Base-by-base conservation (phyloP, 92 coral and sea anemone species). In the Parazoanthus darwini region DNA sequence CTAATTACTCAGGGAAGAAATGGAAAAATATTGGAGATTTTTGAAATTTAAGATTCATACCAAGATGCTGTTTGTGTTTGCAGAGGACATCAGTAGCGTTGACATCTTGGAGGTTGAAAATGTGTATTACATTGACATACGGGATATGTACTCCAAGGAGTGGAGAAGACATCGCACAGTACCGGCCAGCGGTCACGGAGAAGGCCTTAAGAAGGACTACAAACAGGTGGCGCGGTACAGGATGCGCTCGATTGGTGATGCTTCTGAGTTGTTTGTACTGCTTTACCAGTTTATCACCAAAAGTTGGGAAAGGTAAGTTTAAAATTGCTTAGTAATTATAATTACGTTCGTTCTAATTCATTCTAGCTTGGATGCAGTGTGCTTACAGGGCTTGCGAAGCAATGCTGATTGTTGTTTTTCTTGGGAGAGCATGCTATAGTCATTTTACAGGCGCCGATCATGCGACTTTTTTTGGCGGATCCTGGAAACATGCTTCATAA, bases 191-290 rank as follows among this genome's bases (percentile, higher is more conserved):
- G 83, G 78, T 80, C 65, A 90, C 29, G 82, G 80, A 79, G 86
- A 77, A n/a, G 83, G 79, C 29, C 91, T 77, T 42, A 81, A 26
- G 39, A 89, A 29, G 73, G 96, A 94, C 91, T 95, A 91, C 88
- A 94, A 92, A 72, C 98, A 97, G 74, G 97, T 97, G 54, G 99
- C 99, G 0, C 86, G 94, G 38, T 97, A 97, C 90, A 95, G 94
- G 93, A 97, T 97, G 98, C 96, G 98, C 86, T 92, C 99, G 16
- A 90, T 91, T 80, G 92, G 92, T 29, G 99, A 97, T 88, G 97
- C 99, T 86, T 96, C 98, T 89, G 98, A 94, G 42, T 90, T 97
- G 79, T 97, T 97, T 90, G 99, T 91, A 88, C 92, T 97, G 93
- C 94, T 97, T 88, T 95, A 95, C 90, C 94, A 90, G 95, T 97